Evolutionary conservation across 2,888 invertebrate species (phyloP).

Genomic region (Mythimna ferrago): DNA sequence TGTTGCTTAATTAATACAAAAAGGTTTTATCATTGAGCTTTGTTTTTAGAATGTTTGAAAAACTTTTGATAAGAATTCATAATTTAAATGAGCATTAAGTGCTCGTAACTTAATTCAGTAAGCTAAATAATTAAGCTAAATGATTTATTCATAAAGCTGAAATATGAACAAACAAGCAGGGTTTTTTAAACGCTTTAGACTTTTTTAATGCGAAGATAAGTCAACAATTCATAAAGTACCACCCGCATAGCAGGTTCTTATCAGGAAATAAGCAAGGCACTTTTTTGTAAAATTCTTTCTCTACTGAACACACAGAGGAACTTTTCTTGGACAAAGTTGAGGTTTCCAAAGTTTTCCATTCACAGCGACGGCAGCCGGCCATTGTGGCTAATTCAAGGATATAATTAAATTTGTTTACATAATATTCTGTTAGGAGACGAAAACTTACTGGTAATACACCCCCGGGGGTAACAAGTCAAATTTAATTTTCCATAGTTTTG

Average conservation of each 20-base stretch:
- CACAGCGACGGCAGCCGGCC: constrained; percentile 79
- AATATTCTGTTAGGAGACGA: constrained; percentile 81
- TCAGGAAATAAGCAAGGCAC: constrained; percentile 73
- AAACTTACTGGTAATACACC: constrained; percentile 77
- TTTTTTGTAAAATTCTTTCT: constrained; percentile 80
- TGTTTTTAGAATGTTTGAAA: constrained; percentile 3
- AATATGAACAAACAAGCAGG: background rate
- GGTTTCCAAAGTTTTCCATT: constrained; percentile 84
- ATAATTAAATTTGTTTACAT: constrained; percentile 89
- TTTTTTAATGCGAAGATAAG: constrained; percentile 28
- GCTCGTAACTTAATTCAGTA: background rate
- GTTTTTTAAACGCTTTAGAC: constrained; percentile 8
- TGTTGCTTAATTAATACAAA: constrained; percentile 42
- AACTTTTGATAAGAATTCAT: background rate
- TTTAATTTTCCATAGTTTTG: constrained; percentile 61
- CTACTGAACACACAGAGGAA: constrained; percentile 75
- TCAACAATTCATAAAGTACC: constrained; percentile 31
- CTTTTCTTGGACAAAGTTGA: constrained; percentile 82
- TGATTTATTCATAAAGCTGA: background rate
- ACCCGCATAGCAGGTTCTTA: constrained; percentile 64
- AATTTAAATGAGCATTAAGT: background rate
- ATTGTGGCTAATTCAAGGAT: constrained; percentile 88
- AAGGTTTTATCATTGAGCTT: constrained; percentile 16
- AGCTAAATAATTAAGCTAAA: background rate
- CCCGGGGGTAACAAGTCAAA: constrained; percentile 59